These are phyloP conservation scores for Arnoldichthys spilopterus DNA, from an alignment of 2,797 vertebrate genomes.

Conservation along the genomic window DNA sequence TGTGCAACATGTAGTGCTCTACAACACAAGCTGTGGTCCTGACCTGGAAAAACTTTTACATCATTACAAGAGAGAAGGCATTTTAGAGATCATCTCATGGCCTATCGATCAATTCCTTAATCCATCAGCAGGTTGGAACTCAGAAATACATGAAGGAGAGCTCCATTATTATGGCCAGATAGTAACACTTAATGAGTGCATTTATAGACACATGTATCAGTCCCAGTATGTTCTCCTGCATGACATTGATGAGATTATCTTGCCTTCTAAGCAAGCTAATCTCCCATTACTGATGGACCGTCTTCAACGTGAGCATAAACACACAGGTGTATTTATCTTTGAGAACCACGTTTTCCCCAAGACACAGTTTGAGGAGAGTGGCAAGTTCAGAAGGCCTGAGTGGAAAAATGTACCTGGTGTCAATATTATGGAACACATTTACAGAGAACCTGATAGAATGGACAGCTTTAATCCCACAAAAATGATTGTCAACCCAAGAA, in stretches of 20 bases:
- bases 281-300: slow-evolving; percentile 70
- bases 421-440: slow-evolving; percentile 65
- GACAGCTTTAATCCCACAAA: slow-evolving; percentile 58
- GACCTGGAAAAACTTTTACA: slow-evolving; percentile 70
- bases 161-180: slow-evolving; percentile 78
- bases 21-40: slow-evolving; percentile 73
- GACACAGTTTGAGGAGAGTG: slow-evolving; percentile 49
- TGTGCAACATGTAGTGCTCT: slow-evolving; percentile 71
- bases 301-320: slow-evolving; percentile 63
- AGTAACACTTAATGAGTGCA: slow-evolving; percentile 75
- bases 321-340: slow-evolving; percentile 63
- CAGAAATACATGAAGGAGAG: slow-evolving; percentile 52
- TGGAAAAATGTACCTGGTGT: slow-evolving; percentile 54
- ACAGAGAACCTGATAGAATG: slow-evolving; percentile 57
- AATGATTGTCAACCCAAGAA: slow-evolving; percentile 63
- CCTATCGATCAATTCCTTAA: slow-evolving; percentile 69
- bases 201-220: slow-evolving; percentile 75
- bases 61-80: slow-evolving; percentile 69
- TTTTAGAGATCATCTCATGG: slow-evolving; percentile 71
- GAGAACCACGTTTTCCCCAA: slow-evolving; percentile 74
- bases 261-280: slow-evolving; percentile 67
- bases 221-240: slow-evolving; percentile 73
- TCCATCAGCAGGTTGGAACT: slow-evolving; percentile 64
- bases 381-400: slow-evolving; percentile 38
- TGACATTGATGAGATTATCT: slow-evolving; percentile 77